Percentiles rank a stretch among this genome's conserved stretches.
These are phyloP conservation scores for Halichoerus grypus DNA, from an alignment of 2,113 vertebrate species.

Conservation along the genomic window DNA sequence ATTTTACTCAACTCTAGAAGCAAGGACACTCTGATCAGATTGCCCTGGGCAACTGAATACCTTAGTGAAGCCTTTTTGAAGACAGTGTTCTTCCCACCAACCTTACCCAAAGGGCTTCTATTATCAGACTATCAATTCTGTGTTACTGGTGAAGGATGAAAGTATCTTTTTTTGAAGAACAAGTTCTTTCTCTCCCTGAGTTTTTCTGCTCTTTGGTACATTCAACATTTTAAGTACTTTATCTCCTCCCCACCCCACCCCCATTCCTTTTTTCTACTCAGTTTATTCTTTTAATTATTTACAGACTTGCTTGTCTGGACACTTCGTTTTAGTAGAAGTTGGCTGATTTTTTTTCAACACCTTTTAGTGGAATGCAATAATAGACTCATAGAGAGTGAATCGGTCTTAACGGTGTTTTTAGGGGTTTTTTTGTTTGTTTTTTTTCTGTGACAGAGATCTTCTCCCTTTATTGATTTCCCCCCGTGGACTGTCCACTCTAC, in stretches of 20 bases:
- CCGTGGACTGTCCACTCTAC: neutral
- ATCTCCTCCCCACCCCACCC: neutral
- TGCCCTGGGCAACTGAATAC: slow-evolving; percentile 49
- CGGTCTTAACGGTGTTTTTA: slow-evolving; percentile 55
- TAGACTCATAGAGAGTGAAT: neutral
- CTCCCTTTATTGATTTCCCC: slow-evolving; percentile 63
- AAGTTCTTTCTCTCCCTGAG: slow-evolving; percentile 6
- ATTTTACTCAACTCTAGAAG: slow-evolving; percentile 78
- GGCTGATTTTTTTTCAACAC: slow-evolving; percentile 48
- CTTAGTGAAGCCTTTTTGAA: slow-evolving; percentile 52
- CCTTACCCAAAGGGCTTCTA: neutral
- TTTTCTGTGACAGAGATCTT: slow-evolving; percentile 2
- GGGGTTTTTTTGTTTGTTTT: neutral
- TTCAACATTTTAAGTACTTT: slow-evolving; percentile 58
- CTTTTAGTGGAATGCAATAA: slow-evolving; percentile 66
- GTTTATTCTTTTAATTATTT: slow-evolving; percentile 80
- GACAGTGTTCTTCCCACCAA: slow-evolving; percentile 63
- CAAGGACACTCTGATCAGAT: slow-evolving; percentile 68
- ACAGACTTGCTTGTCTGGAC: slow-evolving; percentile 71
- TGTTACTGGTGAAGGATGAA: slow-evolving; percentile 2
- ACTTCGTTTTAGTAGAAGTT: slow-evolving; percentile 63
- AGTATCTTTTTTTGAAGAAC: slow-evolving; percentile 58
- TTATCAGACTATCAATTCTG: slow-evolving; percentile 34
- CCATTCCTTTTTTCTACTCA: slow-evolving; percentile 20
- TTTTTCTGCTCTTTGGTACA: slow-evolving; percentile 56